phyloP scores from a whole-genome alignment of 2,113 vertebrate species.

The Nesoenas mayeri region DNA sequence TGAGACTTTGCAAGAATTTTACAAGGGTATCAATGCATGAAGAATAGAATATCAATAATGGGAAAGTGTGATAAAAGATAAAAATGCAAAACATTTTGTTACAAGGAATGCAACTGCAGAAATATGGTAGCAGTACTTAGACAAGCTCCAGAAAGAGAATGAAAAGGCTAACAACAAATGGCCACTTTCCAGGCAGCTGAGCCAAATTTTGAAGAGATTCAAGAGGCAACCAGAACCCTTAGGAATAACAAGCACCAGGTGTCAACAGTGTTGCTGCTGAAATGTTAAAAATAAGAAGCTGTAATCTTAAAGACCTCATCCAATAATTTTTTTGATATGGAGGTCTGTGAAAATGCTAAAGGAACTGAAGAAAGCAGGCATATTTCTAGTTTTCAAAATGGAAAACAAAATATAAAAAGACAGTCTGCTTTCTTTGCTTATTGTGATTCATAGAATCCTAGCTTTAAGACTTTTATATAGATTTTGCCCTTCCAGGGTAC shows the following conservation, averaged over 20 bases:
- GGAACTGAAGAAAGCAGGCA: background rate
- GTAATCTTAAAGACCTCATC: background rate
- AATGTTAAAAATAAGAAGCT: conserved; percentile 3
- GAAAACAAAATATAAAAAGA: background rate
- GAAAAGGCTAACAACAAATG: conserved; percentile 40
- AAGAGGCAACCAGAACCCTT: conserved; percentile 33
- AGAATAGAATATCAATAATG: background rate
- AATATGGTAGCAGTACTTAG: background rate
- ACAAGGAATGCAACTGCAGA: background rate
- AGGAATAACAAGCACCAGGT: conserved; percentile 49
- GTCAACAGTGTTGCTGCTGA: background rate
- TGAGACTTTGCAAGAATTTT: background rate
- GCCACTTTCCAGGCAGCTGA: conserved; percentile 10
- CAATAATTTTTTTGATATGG: background rate
- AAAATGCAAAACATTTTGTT: background rate
- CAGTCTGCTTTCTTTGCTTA: conserved; percentile 4
- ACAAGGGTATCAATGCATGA: background rate
- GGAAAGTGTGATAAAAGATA: background rate
- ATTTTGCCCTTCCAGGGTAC: background rate
- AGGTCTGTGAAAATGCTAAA: background rate
- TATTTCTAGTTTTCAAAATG: background rate
- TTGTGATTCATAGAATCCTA: background rate
- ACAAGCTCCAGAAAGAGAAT: background rate
- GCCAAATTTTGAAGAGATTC: conserved; percentile 35
- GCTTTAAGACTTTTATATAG: background rate